phyloP scores from a whole-genome alignment of 2,797 vertebrate species.

The Nothura maculosa region DNA sequence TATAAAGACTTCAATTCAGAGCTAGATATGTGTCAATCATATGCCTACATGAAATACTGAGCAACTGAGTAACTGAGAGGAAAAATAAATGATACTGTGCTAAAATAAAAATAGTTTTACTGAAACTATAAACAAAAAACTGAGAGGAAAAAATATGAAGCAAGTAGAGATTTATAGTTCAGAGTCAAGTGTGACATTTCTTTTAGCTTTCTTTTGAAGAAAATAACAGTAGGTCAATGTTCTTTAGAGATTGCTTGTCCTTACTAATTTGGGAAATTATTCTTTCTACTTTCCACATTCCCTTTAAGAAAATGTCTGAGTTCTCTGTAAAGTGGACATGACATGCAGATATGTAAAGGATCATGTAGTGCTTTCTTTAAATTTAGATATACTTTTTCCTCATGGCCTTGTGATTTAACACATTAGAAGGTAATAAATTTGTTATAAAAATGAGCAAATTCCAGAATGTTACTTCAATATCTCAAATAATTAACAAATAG shows the following conservation, averaged over 20 bases:
- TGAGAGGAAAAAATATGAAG: not conserved
- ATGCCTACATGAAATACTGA: not conserved
- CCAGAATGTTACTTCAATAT: not conserved
- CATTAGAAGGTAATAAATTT: not conserved
- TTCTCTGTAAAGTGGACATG: not conserved
- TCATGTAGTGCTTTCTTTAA: not conserved
- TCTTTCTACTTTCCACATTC: not conserved
- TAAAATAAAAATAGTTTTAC: not conserved
- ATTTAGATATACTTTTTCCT: not conserved
- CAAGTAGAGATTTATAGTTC: not conserved
- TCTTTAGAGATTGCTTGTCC: not conserved
- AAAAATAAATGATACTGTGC: not conserved
- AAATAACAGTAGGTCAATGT: not conserved
- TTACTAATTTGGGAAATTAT: not conserved
- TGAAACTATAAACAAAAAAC: not conserved
- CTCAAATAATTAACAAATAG: not conserved
- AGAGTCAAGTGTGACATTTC: fast-evolving
- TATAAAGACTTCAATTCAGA: not conserved
- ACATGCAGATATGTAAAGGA: not conserved
- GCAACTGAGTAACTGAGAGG: not conserved
- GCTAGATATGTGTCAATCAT: not conserved
- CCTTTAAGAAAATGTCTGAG: not conserved
- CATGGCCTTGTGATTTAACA: not conserved
- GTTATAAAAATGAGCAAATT: not conserved
- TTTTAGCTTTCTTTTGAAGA: not conserved